Conservation (phyloP, 2,888 invertebrate species). For the Dasysyrphus albostriatus region DNA sequence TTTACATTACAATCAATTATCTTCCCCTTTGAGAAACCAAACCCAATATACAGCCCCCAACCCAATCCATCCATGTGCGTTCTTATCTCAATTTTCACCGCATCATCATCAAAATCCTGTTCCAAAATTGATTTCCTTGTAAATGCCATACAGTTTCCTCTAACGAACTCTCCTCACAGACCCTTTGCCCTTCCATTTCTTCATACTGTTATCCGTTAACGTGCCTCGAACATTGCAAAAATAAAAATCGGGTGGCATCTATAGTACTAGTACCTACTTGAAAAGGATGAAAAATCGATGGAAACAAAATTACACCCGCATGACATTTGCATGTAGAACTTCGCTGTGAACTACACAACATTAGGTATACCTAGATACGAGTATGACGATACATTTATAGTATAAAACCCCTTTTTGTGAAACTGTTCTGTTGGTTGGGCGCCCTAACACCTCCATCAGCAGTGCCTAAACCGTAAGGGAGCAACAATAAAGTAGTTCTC, state of each 20-base stretch:
- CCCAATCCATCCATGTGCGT: constrained; percentile 17
- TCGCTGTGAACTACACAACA: constrained; percentile 4
- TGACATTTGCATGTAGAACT: constrained; percentile 68
- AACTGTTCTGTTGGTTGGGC: not conserved
- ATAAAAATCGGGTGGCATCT: constrained; percentile 37
- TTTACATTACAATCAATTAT: constrained; percentile 66
- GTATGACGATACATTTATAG: not conserved
- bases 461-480: constrained; percentile 9
- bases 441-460: not conserved
- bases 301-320: constrained; percentile 71
- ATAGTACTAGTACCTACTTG: not conserved
- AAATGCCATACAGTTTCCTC: constrained; percentile 73
- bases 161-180: constrained; percentile 57
- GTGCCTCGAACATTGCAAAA: constrained; percentile 18
- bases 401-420: not conserved
- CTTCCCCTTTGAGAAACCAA: constrained; percentile 16
- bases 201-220: not conserved
- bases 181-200: constrained; percentile 7
- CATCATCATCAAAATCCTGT: constrained; percentile 75
- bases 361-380: not conserved
- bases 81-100: constrained; percentile 73
- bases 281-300: constrained; percentile 68
- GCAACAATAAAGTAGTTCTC: constrained; percentile 25
- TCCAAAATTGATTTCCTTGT: constrained; percentile 75
- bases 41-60: not conserved